Evolutionary conservation across 2,888 invertebrate genomes (phyloP), one percentile per base, ranked within the genome.

Genomic region (Ctena decussata): DNA sequence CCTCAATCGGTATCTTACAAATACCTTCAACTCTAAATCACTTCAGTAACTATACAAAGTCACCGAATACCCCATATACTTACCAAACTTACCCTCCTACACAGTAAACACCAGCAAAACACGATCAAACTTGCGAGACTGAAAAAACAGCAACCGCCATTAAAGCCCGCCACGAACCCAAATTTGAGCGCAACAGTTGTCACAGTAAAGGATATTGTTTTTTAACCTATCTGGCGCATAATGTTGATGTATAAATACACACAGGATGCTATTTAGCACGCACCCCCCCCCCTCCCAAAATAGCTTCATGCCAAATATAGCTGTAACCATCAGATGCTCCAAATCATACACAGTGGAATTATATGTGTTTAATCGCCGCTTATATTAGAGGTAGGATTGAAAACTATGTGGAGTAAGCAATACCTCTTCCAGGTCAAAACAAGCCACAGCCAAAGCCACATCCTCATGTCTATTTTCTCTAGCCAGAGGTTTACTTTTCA

Each of bases 171-270:
- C n/a, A n/a, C n/a, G n/a, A n/a, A n/a, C n/a, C n/a, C n/a, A n/a
- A n/a, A n/a, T 86, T 75, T 86, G 83, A 0, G 80, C 8, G 1
- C n/a, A 32, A 60, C 86, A 80, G 39, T 86, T 83, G 71, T 80
- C 86, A 41, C 8, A 41, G 41, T 57, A 57, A 57, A 57, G 21
- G 11, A 57, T 57, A 21, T 12, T 12, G 24, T 57, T 57, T 30
- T 21, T 57, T 57, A 12, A 12, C 24, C 60, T 21, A n/a, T 57
- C 21, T 57, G 6, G 21, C 21, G 24, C 60, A 57, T 57, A 11
- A 12, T 21, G 6, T 57, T n/a, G 6, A 57, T 27, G 30, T 57
- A 57, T 11, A 8, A 6, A 30, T 12, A 57, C 6, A 57, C 60
- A 57, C 60, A 57, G 6, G 60, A 57, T 11, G 60, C 60, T 11